Evolutionary conservation across 2,888 invertebrate species (phyloP).

Genomic region (Parelbella ahira): DNA sequence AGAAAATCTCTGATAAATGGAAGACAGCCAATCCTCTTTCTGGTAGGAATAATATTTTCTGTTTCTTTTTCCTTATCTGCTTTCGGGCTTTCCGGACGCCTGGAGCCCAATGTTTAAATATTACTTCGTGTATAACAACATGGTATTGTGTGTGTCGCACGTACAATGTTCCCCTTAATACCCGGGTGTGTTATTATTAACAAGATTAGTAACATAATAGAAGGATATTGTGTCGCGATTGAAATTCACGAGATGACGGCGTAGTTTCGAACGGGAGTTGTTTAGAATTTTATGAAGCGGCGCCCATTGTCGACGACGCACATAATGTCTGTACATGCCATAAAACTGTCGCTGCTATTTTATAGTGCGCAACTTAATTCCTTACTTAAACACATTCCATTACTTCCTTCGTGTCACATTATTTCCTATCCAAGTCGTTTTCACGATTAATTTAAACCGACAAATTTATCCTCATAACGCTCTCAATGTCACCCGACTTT

Average conservation of each 20-base stretch:
- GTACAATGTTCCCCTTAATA: constrained; percentile 15
- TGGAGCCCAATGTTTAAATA: constrained; percentile 7
- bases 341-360: constrained; percentile 29
- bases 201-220: constrained; percentile 21
- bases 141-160: constrained; percentile 2
- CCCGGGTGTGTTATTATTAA: constrained; percentile 16
- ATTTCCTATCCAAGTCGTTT: too few relatives aligned
- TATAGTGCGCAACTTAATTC: constrained; percentile 23
- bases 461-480: too few relatives aligned
- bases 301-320: constrained; percentile 47
- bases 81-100: neutral
- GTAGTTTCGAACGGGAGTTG: constrained; percentile 46
- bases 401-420: too few relatives aligned
- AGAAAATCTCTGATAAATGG: constrained; percentile 13
- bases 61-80: constrained; percentile 22
- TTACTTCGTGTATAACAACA: constrained; percentile 6
- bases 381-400: constrained; percentile 13
- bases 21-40: constrained; percentile 17
- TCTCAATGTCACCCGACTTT: too few relatives aligned
- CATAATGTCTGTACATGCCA: constrained; percentile 40
- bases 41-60: constrained; percentile 12
- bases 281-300: constrained; percentile 54
- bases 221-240: constrained; percentile 37
- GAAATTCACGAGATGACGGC: constrained; percentile 47
- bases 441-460: neutral